Evolutionary conservation across 2,888 invertebrate species (phyloP), one percentile per base, ranked within the genome.

Genomic region (Lacanobia wlatinum): DNA sequence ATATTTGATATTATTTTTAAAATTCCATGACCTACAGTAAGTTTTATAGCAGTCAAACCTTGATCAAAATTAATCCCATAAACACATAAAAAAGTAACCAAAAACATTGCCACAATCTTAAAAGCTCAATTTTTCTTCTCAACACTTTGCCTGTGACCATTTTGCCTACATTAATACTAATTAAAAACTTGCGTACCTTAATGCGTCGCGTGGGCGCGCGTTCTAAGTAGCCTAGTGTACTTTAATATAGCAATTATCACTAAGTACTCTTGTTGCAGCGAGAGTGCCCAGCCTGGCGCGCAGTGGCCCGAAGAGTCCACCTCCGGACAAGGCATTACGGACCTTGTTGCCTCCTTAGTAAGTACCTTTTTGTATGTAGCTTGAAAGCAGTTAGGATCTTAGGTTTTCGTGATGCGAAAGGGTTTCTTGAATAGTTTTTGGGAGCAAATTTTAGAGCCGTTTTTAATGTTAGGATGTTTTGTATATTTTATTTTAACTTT

Each of bases 271-370:
- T 87, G 82, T 94, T 93, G 75, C 91, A 96, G 96, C 64, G 96
- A 95, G 86, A 93, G 90, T 82, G 95, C 95, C 55, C 93, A 91
- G 61, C 94, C 95, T 2, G 94, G 94, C 18, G 84, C 77, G 50
- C 87, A 90, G 50, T 94, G 94, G 93, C 81, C 87, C 12, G 92
- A 90, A 2, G 92, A 92, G 63, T 78, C 84, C 14, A 75, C 80
- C 46, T 76, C 90, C 21, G 89, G 89, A 0, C 91, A 91, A 43
- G 91, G 90, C 48, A 91, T 95, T 23, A 90, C 91, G 0, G 94
- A 95, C 86, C 93, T 96, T 80, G 92, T 95, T 2, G 90, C 92
- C 0, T 94, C 95, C 2, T 83, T 96, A 80, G 96, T 96, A 90
- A 94, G 95, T 90, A 78, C 76, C n/a, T 23, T 85, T 85, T 87